These are phyloP conservation scores for Brachionus angularis DNA, from an alignment of 1,140 invertebrate species.

Conservation along the genomic window DNA sequence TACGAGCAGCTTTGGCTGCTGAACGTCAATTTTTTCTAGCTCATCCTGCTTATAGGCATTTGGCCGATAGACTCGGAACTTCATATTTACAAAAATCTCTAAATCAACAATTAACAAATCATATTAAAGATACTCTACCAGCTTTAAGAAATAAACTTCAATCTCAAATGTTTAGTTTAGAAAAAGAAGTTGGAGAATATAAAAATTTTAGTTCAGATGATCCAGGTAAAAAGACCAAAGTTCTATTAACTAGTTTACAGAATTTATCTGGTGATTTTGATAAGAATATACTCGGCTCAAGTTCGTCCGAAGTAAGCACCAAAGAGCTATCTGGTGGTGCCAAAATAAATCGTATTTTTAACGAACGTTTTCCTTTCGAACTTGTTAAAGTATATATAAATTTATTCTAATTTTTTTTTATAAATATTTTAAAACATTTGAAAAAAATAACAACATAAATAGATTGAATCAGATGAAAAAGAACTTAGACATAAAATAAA, in stretches of 20 bases:
- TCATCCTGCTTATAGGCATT: conserved; percentile 66
- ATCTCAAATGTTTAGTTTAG: conserved; percentile 83
- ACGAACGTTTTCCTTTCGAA: conserved; percentile 99
- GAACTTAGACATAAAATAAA: conserved; percentile 93
- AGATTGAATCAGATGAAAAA: conserved; percentile 95
- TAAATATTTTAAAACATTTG: too few species aligned
- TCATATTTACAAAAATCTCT: conserved; percentile 92
- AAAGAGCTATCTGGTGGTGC: conserved; percentile 96
- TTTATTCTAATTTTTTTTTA: too few species aligned
- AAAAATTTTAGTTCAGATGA: conserved; percentile 45
- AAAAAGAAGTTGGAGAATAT: conserved; percentile 98
- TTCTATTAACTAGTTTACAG: conserved; percentile 74
- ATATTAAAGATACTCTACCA: conserved; percentile 94
- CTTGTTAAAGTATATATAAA: too few species aligned
- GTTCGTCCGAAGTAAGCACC: conserved; percentile 79
- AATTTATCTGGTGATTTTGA: conserved; percentile 95
- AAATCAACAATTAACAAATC: conserved; percentile 98
- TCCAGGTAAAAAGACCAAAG: neutral
- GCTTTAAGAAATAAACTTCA: conserved; percentile 89
- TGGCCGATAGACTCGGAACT: conserved; percentile 94
- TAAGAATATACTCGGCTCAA: conserved; percentile 86
- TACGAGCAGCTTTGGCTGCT: conserved; percentile 83
- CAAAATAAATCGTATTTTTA: conserved; percentile 96
- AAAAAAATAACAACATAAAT: too few species aligned
- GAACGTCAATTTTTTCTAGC: conserved; percentile 96